phyloP scores from a whole-genome alignment of 2,888 invertebrate species.

The Perdita meconis region DNA sequence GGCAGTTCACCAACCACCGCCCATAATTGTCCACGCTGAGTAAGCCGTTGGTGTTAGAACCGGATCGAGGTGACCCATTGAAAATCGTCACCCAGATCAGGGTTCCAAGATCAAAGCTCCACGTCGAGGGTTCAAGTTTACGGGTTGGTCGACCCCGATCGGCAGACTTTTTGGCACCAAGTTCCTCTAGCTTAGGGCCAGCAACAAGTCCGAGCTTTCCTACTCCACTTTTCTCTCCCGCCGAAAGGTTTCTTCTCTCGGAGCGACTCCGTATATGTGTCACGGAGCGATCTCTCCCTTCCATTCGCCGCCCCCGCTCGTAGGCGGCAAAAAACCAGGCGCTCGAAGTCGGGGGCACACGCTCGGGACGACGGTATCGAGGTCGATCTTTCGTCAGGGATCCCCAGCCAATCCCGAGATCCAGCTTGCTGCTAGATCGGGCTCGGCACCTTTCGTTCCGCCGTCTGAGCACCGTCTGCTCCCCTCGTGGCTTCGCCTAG shows the following conservation, averaged over 20 bases:
- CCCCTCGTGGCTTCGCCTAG: conserved; percentile 56
- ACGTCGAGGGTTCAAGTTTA: background rate
- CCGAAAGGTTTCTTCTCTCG: no score
- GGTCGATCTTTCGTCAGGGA: conserved; percentile 47
- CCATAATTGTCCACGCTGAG: conserved; percentile 21
- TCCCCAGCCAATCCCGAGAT: conserved; percentile 41
- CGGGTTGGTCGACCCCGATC: no score
- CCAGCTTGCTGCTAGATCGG: conserved; percentile 52
- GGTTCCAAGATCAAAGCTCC: background rate
- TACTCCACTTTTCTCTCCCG: background rate
- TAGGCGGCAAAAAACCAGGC: background rate
- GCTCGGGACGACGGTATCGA: conserved; percentile 42
- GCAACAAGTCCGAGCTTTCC: no score
- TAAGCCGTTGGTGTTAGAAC: conserved; percentile 36
- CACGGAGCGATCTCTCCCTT: conserved; percentile 6
- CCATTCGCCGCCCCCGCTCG: background rate
- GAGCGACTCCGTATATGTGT: background rate
- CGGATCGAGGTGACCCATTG: conserved; percentile 19
- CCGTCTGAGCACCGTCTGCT: conserved; percentile 53
- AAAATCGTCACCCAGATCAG: background rate
- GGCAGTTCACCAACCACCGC: conserved; percentile 53
- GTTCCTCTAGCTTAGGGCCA: no score
- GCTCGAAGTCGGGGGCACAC: conserved; percentile 1
- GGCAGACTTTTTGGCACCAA: no score
- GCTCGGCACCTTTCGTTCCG: conserved; percentile 56